These are phyloP conservation scores for Halcyon badia DNA, from an alignment of 2,797 vertebrate genomes.

Conservation along the genomic window DNA sequence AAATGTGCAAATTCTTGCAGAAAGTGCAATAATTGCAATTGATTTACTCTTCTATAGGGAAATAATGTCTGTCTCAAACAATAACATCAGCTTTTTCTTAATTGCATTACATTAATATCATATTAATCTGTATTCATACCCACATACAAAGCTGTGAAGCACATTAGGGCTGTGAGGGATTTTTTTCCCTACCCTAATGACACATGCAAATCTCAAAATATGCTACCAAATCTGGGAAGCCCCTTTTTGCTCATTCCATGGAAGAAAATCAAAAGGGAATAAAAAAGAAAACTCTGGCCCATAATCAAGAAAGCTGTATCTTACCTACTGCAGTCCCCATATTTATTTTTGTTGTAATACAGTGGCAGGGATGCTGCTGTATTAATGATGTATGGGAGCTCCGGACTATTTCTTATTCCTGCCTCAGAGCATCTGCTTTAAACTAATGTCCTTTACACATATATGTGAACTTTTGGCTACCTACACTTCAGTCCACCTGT, in stretches of 20 bases:
- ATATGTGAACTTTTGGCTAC: slow-evolving; percentile 14
- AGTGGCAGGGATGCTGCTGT: background rate
- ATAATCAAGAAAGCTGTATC: background rate
- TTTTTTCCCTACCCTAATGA: background rate
- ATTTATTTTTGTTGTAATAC: background rate
- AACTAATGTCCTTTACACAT: slow-evolving; percentile 26
- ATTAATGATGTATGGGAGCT: slow-evolving; percentile 20
- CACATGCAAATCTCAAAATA: background rate
- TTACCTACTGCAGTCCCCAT: background rate
- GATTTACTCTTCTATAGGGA: slow-evolving; percentile 71
- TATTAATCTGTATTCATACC: slow-evolving; percentile 57
- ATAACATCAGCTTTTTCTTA: slow-evolving; percentile 67
- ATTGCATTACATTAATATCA: slow-evolving; percentile 63
- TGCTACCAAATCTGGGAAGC: background rate
- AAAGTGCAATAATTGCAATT: slow-evolving; percentile 68
- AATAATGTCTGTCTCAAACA: slow-evolving; percentile 73
- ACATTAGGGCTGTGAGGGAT: background rate
- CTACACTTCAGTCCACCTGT: slow-evolving; percentile 4
- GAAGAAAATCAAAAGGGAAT: background rate
- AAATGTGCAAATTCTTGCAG: slow-evolving; percentile 59
- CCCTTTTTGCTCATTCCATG: background rate
- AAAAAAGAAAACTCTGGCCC: background rate
- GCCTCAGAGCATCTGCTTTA: slow-evolving; percentile 9
- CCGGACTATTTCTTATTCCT: background rate
- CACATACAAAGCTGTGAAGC: slow-evolving; percentile 7